phyloP scores from a whole-genome alignment of 2,888 invertebrate species.

The Arctia plantaginis region DNA sequence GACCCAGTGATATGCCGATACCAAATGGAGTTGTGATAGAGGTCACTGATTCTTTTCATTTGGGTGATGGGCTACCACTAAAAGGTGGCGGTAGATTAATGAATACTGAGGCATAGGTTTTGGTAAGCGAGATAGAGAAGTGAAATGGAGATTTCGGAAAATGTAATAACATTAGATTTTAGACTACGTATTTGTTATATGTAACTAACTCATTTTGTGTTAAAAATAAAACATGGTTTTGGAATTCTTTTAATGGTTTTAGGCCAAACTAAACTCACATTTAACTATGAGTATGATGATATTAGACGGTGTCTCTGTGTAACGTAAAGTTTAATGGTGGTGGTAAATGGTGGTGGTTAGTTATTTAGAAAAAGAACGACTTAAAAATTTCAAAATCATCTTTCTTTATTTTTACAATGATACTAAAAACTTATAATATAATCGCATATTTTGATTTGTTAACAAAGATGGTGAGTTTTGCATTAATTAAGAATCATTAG shows the following conservation, averaged over 20 bases:
- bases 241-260: slow-evolving; percentile 1
- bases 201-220: neutral
- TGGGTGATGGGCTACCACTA: slow-evolving; percentile 40
- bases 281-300: neutral
- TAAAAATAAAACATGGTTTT: neutral
- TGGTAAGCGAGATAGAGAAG: neutral
- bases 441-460: neutral
- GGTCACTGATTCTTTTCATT: slow-evolving; percentile 70
- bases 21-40: slow-evolving; percentile 71
- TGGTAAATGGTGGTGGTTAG: slow-evolving; percentile 40
- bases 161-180: neutral
- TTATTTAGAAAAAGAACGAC: neutral
- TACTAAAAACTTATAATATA: neutral
- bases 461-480: neutral
- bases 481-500: neutral
- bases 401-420: neutral
- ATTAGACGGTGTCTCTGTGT: neutral
- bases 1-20: slow-evolving; percentile 77
- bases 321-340: slow-evolving; percentile 29
- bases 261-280: neutral
- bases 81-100: slow-evolving; percentile 19
- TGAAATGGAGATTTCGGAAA: neutral
- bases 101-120: neutral
- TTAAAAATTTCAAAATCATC: neutral
- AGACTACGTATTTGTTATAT: neutral